These are phyloP conservation scores for Eupithecia insigniata DNA, from an alignment of 2,888 invertebrate species.

Conservation along the genomic window DNA sequence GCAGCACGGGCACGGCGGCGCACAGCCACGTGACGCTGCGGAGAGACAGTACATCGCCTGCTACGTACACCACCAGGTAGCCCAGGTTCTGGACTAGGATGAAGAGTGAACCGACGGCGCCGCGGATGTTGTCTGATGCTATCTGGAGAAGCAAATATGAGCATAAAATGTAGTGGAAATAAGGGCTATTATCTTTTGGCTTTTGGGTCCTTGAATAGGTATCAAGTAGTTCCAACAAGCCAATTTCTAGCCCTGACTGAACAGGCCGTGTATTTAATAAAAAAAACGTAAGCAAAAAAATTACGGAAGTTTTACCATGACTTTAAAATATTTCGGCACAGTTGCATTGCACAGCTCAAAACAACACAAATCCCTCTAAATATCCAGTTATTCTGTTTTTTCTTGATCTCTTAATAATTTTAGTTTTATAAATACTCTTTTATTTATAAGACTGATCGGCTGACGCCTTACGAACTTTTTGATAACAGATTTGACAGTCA, in stretches of 20 bases:
- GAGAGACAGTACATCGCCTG: conserved; percentile 73
- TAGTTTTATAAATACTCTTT: too few relatives aligned
- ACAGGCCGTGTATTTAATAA: too few relatives aligned
- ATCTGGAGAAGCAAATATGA: conserved; percentile 55
- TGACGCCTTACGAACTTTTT: too few relatives aligned
- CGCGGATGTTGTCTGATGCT: conserved; percentile 75
- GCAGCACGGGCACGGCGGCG: conserved; percentile 69
- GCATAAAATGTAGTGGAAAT: not conserved
- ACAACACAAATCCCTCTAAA: not conserved
- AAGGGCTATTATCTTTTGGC: not conserved
- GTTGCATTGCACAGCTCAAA: too few relatives aligned
- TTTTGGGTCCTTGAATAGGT: not conserved
- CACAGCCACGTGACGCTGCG: conserved; percentile 74
- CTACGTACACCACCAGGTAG: conserved; percentile 76
- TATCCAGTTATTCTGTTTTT: too few relatives aligned
- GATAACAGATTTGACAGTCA: not conserved
- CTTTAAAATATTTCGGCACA: too few relatives aligned
- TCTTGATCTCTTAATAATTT: not conserved
- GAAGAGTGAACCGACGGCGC: conserved; percentile 78
- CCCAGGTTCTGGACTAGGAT: conserved; percentile 78
- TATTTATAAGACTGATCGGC: too few relatives aligned
- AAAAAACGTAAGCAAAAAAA: too few relatives aligned
- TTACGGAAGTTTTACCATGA: too few relatives aligned
- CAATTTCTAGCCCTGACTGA: not conserved
- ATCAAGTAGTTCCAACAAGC: not conserved